These are phyloP conservation scores for Bradysia coprophila DNA, from an alignment of 1,140 invertebrate genomes.

Conservation along the genomic window DNA sequence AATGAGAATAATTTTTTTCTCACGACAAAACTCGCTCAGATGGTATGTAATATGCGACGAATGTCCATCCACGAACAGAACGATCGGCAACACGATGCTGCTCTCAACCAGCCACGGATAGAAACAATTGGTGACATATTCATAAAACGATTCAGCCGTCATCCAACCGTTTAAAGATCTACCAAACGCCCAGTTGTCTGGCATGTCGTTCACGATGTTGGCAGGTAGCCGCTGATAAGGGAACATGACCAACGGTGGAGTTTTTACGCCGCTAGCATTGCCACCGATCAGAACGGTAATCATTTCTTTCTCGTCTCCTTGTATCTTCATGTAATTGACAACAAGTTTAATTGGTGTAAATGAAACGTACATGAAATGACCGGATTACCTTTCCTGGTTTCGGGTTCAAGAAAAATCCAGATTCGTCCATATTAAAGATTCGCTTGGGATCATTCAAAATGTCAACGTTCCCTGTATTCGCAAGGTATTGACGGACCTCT, in stretches of 20 bases:
- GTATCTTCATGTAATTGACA: neutral
- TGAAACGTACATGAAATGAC: neutral
- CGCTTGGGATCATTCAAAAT: neutral
- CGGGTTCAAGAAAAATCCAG: neutral
- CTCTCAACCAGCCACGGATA: slow-evolving; percentile 8
- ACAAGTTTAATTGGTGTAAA: no score
- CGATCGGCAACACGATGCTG: slow-evolving; percentile 13
- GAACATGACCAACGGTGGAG: neutral
- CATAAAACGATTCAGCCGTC: slow-evolving; percentile 21
- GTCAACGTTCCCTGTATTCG: neutral
- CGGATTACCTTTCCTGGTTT: neutral
- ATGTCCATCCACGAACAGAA: slow-evolving; percentile 25
- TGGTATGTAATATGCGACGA: slow-evolving; percentile 16
- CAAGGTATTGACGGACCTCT: neutral
- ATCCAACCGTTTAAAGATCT: slow-evolving; percentile 22
- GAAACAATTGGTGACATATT: slow-evolving; percentile 23
- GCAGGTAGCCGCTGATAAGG: no score
- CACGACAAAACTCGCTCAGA: slow-evolving; percentile 18
- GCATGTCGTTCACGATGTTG: no score
- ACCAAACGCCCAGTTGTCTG: no score
- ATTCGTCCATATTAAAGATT: neutral
- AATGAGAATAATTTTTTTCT: slow-evolving; percentile 21
- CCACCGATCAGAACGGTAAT: neutral
- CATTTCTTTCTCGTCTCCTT: neutral
- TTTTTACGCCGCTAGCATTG: neutral